Conservation (phyloP, 1,140 invertebrate genomes). For the Heterodera schachtii region DNA sequence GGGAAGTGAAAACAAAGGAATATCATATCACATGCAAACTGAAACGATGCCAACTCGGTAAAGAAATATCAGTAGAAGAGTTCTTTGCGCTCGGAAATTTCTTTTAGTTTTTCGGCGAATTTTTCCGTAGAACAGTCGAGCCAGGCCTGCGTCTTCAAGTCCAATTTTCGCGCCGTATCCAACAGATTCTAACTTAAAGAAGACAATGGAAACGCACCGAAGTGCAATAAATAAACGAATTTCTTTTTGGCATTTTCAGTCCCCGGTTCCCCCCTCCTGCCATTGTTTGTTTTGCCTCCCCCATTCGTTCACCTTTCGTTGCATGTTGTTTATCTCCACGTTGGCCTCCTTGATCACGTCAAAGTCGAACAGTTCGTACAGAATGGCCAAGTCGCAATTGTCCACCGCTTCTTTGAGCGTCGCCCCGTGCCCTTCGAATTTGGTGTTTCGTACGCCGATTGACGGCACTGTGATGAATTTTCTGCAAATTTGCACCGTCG, state of each 20-base stretch:
- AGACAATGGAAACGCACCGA: not conserved
- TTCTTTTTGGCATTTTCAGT: not conserved
- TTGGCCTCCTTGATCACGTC: slow-evolving; percentile 16
- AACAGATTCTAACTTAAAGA: slow-evolving; percentile 12
- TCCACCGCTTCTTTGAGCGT: slow-evolving; percentile 6
- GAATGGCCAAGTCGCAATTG: slow-evolving; percentile 3
- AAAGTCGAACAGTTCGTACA: slow-evolving; percentile 14
- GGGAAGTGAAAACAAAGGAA: not conserved
- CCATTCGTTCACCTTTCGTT: not conserved
- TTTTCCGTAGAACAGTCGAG: slow-evolving; percentile 8
- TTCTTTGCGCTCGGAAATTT: slow-evolving; percentile 1
- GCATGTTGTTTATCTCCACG: slow-evolving; percentile 8
- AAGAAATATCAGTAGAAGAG: not conserved
- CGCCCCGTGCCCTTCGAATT: slow-evolving; percentile 11
- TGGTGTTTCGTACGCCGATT: not conserved
- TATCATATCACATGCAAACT: not conserved
- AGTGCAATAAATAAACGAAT: not conserved
- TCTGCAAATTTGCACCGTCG: not conserved
- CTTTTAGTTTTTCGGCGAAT: slow-evolving; percentile 10
- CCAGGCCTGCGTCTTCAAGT: slow-evolving; percentile 9
- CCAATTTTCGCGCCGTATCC: slow-evolving; percentile 9
- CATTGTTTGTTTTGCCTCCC: not conserved
- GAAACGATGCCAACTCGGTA: not conserved
- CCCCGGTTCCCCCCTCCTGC: too few relatives aligned
- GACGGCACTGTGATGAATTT: slow-evolving; percentile 22